Evolutionary conservation across 2,888 invertebrate species (phyloP), one percentile per base, ranked within the genome.

Genomic region (Ryuthela nishihirai): DNA sequence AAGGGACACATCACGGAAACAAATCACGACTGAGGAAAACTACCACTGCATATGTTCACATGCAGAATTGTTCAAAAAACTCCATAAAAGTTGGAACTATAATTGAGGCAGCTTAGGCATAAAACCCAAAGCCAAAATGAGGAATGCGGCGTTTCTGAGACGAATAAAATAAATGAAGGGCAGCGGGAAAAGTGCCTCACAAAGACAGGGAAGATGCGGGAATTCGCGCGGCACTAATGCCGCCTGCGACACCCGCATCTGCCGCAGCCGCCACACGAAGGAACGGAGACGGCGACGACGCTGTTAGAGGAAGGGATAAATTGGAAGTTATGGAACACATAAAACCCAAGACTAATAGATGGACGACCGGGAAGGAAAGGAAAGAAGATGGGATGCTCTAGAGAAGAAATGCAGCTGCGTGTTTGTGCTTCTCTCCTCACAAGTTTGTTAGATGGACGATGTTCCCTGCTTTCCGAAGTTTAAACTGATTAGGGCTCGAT

Each of bases 301-400:
- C 45, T 50, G 49, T 56, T 50, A 17, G 35, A 24, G 25, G 10
- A 36, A 38, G 38, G 56, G 52, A 58, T 58, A 58, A 58, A 58
- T 58, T 58, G 56, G 52, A 47, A 58, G 50, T 56, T 56, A 56
- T 56, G 50, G 52, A 58, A 58, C 50, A 52, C 56, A 46, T 58
- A 58, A 58, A 58, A 36, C 42, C 41, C 32, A 58, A 35, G 41
- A 56, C 56, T 56, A 50, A 58, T 58, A 58, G 56, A 46, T 46
- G 52, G 47, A 58, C 50, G 41, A 50, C n/a, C n/a, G n/a, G n/a
- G n/a, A n/a, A n/a, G n/a, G n/a, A n/a, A n/a, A n/a, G n/a, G n/a
- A n/a, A n/a, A n/a, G n/a, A n/a, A n/a, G n/a, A n/a, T n/a, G n/a
- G n/a, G n/a, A n/a, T n/a, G n/a, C n/a, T n/a, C n/a, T n/a, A n/a